These are phyloP conservation scores for Troides oblongomaculatus DNA, from an alignment of 2,888 invertebrate genomes.

Conservation along the genomic window DNA sequence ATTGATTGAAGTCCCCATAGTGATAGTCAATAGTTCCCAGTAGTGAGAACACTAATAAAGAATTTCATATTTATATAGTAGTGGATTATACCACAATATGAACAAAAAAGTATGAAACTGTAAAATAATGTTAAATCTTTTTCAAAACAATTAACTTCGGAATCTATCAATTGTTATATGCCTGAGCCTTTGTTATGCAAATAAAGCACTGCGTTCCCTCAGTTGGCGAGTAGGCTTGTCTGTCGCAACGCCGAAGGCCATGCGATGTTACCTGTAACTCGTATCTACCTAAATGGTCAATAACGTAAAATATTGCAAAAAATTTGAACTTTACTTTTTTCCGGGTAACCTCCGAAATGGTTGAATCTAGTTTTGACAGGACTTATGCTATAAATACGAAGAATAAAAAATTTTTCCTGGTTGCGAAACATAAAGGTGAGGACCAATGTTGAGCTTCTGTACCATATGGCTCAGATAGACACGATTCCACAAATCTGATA, in stretches of 20 bases:
- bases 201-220: constrained; percentile 28
- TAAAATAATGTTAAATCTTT: background rate
- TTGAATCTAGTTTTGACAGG: too few relatives aligned
- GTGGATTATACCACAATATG: background rate
- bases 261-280: constrained; percentile 29
- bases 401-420: too few relatives aligned
- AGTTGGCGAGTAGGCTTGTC: constrained; percentile 12
- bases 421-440: too few relatives aligned
- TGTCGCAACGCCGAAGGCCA: constrained; percentile 27
- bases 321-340: background rate
- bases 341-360: background rate
- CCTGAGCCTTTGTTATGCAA: constrained; percentile 29
- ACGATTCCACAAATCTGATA: too few relatives aligned
- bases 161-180: constrained; percentile 28
- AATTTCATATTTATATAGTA: background rate
- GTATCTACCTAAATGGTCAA: constrained; percentile 27
- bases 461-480: too few relatives aligned
- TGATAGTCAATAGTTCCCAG: too few relatives aligned
- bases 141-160: constrained; percentile 23
- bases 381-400: too few relatives aligned
- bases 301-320: constrained; percentile 5
- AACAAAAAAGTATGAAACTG: background rate
- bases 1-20: too few relatives aligned
- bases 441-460: too few relatives aligned
- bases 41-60: too few relatives aligned